These are phyloP conservation scores for Takifugu rubripes DNA, from an alignment of 2,797 vertebrate species.

Conservation along the genomic window DNA sequence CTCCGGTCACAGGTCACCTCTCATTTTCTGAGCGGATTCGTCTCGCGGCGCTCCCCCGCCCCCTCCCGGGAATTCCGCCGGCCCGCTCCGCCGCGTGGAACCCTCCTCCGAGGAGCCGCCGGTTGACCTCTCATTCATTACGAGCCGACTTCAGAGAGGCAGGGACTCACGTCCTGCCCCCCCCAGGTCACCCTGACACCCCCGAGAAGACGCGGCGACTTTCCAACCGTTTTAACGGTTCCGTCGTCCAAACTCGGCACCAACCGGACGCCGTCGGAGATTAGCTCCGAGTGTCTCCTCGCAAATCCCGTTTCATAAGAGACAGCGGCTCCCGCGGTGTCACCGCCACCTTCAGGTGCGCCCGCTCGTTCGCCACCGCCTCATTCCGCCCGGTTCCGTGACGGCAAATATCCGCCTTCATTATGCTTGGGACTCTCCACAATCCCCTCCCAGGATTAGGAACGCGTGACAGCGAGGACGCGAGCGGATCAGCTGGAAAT, in stretches of 20 bases:
- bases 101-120: constrained; percentile 25
- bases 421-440: constrained; percentile 61
- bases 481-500: constrained; percentile 42
- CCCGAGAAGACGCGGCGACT: constrained; percentile 14
- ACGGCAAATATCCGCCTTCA: constrained; percentile 56
- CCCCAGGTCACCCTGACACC: constrained; percentile 11
- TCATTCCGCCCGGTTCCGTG: constrained; percentile 46
- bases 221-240: constrained; percentile 26
- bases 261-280: constrained; percentile 27
- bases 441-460: constrained; percentile 64
- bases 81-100: constrained; percentile 12
- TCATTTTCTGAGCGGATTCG: constrained; percentile 51
- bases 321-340: constrained; percentile 50
- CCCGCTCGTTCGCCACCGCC: constrained; percentile 41
- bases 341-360: constrained; percentile 16
- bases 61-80: constrained; percentile 33
- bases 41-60: constrained; percentile 17
- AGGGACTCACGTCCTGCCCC: background rate
- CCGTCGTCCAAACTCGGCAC: constrained; percentile 61
- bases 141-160: constrained; percentile 12
- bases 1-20: constrained; percentile 39
- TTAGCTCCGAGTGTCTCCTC: constrained; percentile 7
- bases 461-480: constrained; percentile 44
- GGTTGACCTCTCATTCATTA: constrained; percentile 61
- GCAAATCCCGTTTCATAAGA: constrained; percentile 52